phyloP scores from a whole-genome alignment of 2,797 vertebrate genomes.

The Pelobates cultripes region DNA sequence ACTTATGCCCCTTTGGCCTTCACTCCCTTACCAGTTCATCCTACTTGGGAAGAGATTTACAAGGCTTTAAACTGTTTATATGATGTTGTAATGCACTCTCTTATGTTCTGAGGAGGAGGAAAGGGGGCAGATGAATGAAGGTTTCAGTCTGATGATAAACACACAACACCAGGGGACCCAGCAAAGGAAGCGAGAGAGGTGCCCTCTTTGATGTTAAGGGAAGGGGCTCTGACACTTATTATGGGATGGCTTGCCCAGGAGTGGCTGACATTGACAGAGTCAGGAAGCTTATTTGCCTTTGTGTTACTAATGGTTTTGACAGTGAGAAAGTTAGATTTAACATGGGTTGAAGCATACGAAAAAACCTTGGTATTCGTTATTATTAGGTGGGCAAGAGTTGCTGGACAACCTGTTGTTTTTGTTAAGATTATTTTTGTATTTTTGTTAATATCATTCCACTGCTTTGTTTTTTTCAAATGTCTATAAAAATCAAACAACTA shows the following conservation, averaged over 20 bases:
- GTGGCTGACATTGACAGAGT: conserved; percentile 25
- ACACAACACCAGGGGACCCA: conserved; percentile 31
- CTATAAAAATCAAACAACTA: too few species aligned
- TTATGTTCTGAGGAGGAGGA: conserved; percentile 12
- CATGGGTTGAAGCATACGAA: neutral
- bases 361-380: neutral
- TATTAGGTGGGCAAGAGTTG: too few species aligned
- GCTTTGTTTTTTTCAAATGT: too few species aligned
- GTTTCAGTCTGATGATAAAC: conserved; percentile 35
- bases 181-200: conserved; percentile 6
- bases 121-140: conserved; percentile 30
- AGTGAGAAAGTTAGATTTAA: conserved; percentile 22
- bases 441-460: too few species aligned
- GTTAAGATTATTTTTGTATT: too few species aligned
- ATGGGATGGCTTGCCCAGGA: conserved; percentile 14
- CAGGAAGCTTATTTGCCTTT: conserved; percentile 21
- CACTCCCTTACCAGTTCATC: neutral
- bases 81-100: conserved; percentile 28
- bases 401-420: too few species aligned
- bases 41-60: conserved; percentile 18
- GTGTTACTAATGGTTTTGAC: conserved; percentile 31
- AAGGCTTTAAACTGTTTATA: conserved; percentile 34
- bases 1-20: neutral
- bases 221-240: conserved; percentile 38
- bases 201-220: conserved; percentile 46